These are phyloP conservation scores for Eupithecia abbreviata DNA, from an alignment of 2,888 invertebrate species.

Conservation along the genomic window DNA sequence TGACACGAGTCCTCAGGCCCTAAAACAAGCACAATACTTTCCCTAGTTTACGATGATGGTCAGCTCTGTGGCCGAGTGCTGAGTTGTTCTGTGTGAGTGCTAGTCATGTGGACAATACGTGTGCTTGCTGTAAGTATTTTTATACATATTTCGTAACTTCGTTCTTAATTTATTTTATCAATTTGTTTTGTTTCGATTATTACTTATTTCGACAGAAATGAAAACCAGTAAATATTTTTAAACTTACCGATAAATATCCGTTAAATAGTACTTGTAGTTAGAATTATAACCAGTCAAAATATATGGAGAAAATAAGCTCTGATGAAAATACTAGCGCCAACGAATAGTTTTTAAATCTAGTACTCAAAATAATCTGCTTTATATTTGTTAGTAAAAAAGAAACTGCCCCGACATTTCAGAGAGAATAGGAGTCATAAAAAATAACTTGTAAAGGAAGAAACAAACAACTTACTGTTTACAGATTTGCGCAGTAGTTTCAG, in stretches of 20 bases:
- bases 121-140: slow-evolving; percentile 33
- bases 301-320: no score
- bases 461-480: slow-evolving; percentile 25
- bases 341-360: no score
- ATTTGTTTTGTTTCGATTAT: neutral
- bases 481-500: slow-evolving; percentile 19
- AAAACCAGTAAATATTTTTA: no score
- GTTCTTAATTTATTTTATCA: neutral
- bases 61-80: slow-evolving; percentile 27
- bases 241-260: no score
- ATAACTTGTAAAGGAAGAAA: neutral
- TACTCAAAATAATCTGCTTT: no score
- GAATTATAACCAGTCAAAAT: no score
- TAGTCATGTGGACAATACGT: slow-evolving; percentile 35
- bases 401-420: no score
- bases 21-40: slow-evolving; percentile 39
- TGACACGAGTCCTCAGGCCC: slow-evolving; percentile 13
- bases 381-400: no score
- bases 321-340: no score
- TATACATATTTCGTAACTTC: neutral
- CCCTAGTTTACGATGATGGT: slow-evolving; percentile 32
- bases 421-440: no score
- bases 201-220: neutral
- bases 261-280: no score
- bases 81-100: slow-evolving; percentile 14